Evolutionary conservation across 2,888 invertebrate genomes (phyloP).

Genomic region (Stegana nigrithorax): DNA sequence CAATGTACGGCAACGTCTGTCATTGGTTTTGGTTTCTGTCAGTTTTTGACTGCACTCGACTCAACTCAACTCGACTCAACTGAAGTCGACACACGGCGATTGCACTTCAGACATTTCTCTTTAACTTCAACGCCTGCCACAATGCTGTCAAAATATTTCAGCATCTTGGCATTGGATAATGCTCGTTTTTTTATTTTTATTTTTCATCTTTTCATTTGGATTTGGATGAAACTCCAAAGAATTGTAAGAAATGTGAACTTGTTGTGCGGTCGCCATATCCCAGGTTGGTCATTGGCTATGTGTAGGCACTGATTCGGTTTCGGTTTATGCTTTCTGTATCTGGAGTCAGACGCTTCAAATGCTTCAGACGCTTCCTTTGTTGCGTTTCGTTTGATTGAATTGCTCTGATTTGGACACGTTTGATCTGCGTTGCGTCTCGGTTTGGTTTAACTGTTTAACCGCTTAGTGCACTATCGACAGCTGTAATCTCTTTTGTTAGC

Average conservation of each 20-base stretch:
- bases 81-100: constrained; percentile 22
- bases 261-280: constrained; percentile 48
- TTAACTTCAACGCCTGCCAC: constrained; percentile 59
- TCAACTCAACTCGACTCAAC: neutral
- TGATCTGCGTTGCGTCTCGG: neutral
- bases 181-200: neutral
- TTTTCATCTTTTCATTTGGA: constrained; percentile 2
- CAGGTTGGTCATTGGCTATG: neutral
- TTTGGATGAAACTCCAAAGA: neutral
- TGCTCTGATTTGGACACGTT: no score
- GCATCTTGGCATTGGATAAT: neutral
- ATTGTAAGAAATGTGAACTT: constrained; percentile 32
- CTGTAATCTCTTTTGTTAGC: no score
- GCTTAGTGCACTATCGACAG: neutral
- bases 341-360: neutral
- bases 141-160: constrained; percentile 58
- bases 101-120: constrained; percentile 61
- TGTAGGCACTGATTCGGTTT: no score
- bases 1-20: neutral
- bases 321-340: no score
- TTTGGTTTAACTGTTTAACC: neutral
- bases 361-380: no score
- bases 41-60: no score
- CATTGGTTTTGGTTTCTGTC: neutral
- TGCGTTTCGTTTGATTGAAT: no score